phyloP scores from a whole-genome alignment of 2,888 invertebrate genomes.

The Masnerella sp. region DNA sequence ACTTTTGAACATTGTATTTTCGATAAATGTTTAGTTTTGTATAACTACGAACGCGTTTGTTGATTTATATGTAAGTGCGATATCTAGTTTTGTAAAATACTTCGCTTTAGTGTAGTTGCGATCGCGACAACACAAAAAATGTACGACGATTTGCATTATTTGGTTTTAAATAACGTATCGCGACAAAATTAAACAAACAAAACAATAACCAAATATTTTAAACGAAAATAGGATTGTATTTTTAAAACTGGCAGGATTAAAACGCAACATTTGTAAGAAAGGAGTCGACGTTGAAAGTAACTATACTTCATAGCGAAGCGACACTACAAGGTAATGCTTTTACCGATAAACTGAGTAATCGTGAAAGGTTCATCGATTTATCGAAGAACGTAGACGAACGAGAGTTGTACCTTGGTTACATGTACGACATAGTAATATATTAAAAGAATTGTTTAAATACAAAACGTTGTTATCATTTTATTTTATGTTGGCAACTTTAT shows the following conservation, averaged over 20 bases:
- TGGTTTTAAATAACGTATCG: background rate
- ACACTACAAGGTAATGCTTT: constrained; percentile 19
- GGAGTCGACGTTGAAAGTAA: constrained; percentile 24
- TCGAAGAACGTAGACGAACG: constrained; percentile 26
- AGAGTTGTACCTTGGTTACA: constrained; percentile 29
- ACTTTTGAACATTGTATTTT: constrained; percentile 48
- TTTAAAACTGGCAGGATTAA: constrained; percentile 18
- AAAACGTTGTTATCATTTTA: background rate
- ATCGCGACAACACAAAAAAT: constrained; percentile 8
- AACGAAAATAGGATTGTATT: constrained; percentile 20
- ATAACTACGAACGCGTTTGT: constrained; percentile 23
- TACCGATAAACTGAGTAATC: constrained; percentile 12
- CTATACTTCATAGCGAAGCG: constrained; percentile 31
- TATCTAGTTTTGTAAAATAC: constrained; percentile 35
- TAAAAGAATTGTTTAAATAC: constrained; percentile 30
- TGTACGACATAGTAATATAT: constrained; percentile 40
- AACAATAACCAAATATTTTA: constrained; percentile 26
- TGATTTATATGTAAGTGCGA: constrained; percentile 39
- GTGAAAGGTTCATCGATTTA: constrained; percentile 23
- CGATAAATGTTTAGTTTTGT: constrained; percentile 41
- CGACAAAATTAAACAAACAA: constrained; percentile 1
- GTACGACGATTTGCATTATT: background rate
- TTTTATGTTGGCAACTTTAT: background rate
- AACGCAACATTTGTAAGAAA: constrained; percentile 21
- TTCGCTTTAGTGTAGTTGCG: constrained; percentile 43